Evolutionary conservation across 2,113 vertebrate genomes (phyloP).

Genomic region (Sminthopsis crassicaudata): DNA sequence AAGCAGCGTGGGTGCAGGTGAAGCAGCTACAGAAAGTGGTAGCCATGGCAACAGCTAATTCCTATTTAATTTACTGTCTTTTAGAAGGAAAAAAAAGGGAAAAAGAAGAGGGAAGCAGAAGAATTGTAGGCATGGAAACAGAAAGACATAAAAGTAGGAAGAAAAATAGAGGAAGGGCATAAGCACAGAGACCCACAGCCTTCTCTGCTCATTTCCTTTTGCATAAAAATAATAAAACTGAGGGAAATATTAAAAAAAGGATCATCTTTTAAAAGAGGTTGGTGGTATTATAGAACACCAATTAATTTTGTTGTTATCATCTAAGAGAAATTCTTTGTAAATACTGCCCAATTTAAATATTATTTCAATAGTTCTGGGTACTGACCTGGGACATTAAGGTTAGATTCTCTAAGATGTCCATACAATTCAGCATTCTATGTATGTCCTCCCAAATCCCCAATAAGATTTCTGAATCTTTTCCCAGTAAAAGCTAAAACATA

Average conservation of each 20-base stretch:
- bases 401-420: conserved; percentile 2
- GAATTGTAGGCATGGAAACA: conserved; percentile 48
- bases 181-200: conserved; percentile 34
- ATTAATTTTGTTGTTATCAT: conserved; percentile 47
- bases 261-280: conserved; percentile 57
- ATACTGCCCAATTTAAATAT: conserved; percentile 48
- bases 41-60: conserved; percentile 62
- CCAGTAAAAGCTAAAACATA: conserved; percentile 55
- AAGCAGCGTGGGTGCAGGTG: conserved; percentile 59
- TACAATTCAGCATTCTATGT: neutral
- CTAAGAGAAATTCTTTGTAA: conserved; percentile 36
- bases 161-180: conserved; percentile 27
- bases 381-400: neutral
- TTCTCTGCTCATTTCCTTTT: conserved; percentile 55
- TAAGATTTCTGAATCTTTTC: conserved; percentile 17
- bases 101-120: neutral
- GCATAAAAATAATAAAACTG: conserved; percentile 58
- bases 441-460: conserved; percentile 28
- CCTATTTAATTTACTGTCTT: conserved; percentile 65
- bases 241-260: conserved; percentile 35
- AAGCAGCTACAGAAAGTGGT: conserved; percentile 54
- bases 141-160: conserved; percentile 52
- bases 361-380: neutral
- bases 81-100: conserved; percentile 25
- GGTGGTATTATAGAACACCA: conserved; percentile 38